These are phyloP conservation scores for Beroe ovata DNA, from an alignment of 37 sponge, comb jelly and placozoan species.

Conservation along the genomic window DNA sequence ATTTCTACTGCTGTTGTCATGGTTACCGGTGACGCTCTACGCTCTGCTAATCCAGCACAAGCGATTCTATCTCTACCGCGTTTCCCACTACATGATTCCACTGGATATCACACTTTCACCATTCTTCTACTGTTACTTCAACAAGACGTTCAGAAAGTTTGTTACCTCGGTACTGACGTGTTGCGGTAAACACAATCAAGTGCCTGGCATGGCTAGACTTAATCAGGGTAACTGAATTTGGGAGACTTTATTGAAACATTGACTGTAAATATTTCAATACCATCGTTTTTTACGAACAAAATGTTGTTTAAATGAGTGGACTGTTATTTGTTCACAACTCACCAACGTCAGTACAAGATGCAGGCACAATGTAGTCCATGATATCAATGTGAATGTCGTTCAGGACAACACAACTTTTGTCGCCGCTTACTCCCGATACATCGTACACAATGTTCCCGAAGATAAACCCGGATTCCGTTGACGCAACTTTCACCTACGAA, in stretches of 20 bases:
- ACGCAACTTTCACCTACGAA: slow-evolving; percentile 86
- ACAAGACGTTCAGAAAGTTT: neutral
- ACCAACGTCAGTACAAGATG: slow-evolving; percentile 78
- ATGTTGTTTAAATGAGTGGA: too few species aligned
- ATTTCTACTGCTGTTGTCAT: neutral
- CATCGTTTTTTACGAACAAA: too few species aligned
- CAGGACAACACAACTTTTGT: slow-evolving; percentile 95
- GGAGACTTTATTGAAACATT: too few species aligned
- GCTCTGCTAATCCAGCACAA: neutral
- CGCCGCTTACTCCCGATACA: slow-evolving; percentile 85
- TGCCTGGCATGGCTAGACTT: too few species aligned
- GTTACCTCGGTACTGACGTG: neutral
- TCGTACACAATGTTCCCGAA: slow-evolving; percentile 99
- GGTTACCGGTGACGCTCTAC: slow-evolving; percentile 14
- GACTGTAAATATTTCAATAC: too few species aligned
- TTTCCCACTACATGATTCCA: slow-evolving; percentile 11
- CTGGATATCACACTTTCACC: slow-evolving; percentile 15
- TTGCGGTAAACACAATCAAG: too few species aligned
- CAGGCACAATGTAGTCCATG: slow-evolving; percentile 99
- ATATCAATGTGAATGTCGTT: slow-evolving; percentile 99
- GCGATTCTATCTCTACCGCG: neutral
- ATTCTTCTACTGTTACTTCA: slow-evolving; percentile 16
- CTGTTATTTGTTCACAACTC: neutral
- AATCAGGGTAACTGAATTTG: too few species aligned
- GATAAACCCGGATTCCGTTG: slow-evolving; percentile 98